Base-by-base conservation (phyloP, 1,140 invertebrate species). In the Psilanteris sp. region DNA sequence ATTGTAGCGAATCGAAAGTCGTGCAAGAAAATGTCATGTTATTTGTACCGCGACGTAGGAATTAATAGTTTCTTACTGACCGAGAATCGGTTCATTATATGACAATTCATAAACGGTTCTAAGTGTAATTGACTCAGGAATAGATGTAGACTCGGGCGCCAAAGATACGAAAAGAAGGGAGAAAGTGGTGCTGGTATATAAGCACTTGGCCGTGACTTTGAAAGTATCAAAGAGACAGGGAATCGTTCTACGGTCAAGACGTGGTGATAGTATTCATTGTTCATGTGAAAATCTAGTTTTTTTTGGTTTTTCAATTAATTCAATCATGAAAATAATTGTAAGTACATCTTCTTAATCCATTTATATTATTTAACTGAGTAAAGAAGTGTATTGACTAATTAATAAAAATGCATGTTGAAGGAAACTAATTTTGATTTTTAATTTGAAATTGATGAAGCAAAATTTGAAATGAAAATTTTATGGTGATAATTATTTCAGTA, bases 161-260 rank as follows among this genome's bases (percentile, higher is more conserved):
- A 48, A 43, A 44, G 32, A 29, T 79, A 79, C 74, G 71, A 77
- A 78, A 81, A 85, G 84, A 85, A 86, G 85, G 85, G 85, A 86
- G 87, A 88, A 88, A 88, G 86, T 87, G 54, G 79, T 71, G 59
- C 71, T 48, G 68, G 82, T 86, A 87, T 88, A 88, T 87, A 88
- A 87, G 73, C 70, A 82, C 74, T 80, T 88, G 86, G 76, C 86
- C 87, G 67, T 88, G 86, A 88, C 86, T 87, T 88, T 88, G 84
- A 85, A 83, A 82, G 80, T 76, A 81, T 79, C 73, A 81, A 68
- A 84, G 78, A 77, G 48, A 71, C 72, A 64, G 74, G 50, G 48
- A 32, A 41, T 70, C 52, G 50, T 61, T 50, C 31, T 26, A 59
- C 55, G 64, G 52, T 68, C 22, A 64, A 72, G 61, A 68, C 67